Evolutionary conservation across 1,140 invertebrate species (phyloP).

Genomic region (Atopsyche davidsoni): DNA sequence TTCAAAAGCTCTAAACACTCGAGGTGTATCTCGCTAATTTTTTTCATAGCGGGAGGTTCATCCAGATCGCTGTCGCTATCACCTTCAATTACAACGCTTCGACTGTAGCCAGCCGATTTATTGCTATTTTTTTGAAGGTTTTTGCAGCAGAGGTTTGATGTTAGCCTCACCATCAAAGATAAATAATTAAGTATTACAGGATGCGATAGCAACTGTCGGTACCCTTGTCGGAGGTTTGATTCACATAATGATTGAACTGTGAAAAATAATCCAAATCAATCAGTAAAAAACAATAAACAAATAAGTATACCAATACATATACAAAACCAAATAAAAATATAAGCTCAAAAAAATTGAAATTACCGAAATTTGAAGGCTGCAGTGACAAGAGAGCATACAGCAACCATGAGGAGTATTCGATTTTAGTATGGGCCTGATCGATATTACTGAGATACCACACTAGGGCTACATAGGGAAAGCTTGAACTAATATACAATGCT

Average conservation of each 20-base stretch:
- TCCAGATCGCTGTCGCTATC: constrained; percentile 48
- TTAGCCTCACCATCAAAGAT: constrained; percentile 41
- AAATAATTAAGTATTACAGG: constrained; percentile 34
- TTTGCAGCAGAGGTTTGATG: constrained; percentile 44
- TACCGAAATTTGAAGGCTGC: constrained; percentile 59
- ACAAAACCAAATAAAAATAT: constrained; percentile 19
- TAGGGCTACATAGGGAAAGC: constrained; percentile 41
- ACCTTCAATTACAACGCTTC: constrained; percentile 40
- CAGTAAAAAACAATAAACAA: constrained; percentile 19
- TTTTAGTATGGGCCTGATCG: constrained; percentile 32
- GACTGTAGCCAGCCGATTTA: constrained; percentile 43
- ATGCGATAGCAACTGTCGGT: constrained; percentile 17
- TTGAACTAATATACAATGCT: constrained; percentile 41
- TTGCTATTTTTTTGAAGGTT: constrained; percentile 40
- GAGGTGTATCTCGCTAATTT: constrained; percentile 39
- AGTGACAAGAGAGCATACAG: constrained; percentile 56
- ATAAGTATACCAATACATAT: background rate
- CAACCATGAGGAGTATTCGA: constrained; percentile 43
- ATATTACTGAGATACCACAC: constrained; percentile 26
- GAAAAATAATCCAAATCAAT: no score
- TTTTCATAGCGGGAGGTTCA: constrained; percentile 36
- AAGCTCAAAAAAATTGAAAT: constrained; percentile 35
- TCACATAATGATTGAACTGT: constrained; percentile 24
- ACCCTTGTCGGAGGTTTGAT: constrained; percentile 2
- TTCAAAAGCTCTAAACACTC: constrained; percentile 55